These are phyloP conservation scores for Delichon dasypus DNA, from an alignment of 2,797 vertebrate species.

Conservation along the genomic window DNA sequence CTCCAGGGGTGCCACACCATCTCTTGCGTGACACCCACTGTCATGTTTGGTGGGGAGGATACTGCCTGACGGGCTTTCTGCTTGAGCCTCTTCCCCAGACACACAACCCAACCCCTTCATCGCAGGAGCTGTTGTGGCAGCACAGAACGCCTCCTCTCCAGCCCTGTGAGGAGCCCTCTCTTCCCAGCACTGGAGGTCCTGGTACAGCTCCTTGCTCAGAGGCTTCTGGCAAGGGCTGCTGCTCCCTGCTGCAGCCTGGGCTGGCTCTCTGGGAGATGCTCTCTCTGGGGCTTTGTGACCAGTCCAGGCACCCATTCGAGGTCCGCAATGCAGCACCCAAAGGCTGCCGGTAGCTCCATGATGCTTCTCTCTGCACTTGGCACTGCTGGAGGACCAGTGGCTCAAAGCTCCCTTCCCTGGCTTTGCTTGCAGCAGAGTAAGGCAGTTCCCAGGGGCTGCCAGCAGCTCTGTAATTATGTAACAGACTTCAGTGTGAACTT, in stretches of 20 bases:
- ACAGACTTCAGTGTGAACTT: background rate
- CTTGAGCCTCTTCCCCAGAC: background rate
- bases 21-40: background rate
- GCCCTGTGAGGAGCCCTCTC: background rate
- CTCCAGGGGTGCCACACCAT: background rate
- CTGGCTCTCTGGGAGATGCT: background rate
- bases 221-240: background rate
- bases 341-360: background rate
- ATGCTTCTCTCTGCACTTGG: background rate
- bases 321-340: background rate
- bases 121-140: accelerated
- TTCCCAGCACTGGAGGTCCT: background rate
- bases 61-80: background rate
- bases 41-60: background rate
- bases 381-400: background rate
- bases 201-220: background rate
- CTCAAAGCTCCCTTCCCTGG: background rate
- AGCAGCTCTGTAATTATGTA: background rate
- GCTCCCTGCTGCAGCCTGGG: background rate
- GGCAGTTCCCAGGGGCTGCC: background rate
- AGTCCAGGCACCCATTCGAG: background rate
- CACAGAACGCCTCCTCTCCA: background rate
- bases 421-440: background rate
- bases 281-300: background rate
- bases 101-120: background rate